These are phyloP conservation scores for Turnix velox DNA, from an alignment of 2,113 vertebrate species.

Conservation along the genomic window DNA sequence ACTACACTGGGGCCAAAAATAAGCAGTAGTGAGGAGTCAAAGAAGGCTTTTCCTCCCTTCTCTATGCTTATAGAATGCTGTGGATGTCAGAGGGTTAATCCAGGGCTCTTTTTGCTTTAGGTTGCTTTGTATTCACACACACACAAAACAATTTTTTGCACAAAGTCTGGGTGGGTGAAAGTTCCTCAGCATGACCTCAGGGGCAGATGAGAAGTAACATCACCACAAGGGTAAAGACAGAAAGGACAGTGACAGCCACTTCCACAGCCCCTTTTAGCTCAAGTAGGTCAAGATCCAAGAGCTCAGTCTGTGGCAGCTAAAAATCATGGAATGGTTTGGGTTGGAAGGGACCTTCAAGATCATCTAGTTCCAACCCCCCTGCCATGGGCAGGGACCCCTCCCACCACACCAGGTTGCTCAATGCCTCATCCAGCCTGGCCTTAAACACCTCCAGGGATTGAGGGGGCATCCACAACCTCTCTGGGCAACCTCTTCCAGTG, in stretches of 20 bases:
- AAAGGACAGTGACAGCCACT: fast-evolving
- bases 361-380: too few relatives aligned
- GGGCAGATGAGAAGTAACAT: background rate
- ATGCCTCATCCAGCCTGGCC: too few relatives aligned
- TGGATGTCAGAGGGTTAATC: background rate
- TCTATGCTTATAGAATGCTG: background rate
- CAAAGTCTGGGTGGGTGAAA: background rate
- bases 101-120: background rate
- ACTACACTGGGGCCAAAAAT: background rate
- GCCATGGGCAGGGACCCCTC: too few relatives aligned
- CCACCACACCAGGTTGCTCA: too few relatives aligned
- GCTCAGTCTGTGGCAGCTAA: fast-evolving
- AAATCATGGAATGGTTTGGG: too few relatives aligned
- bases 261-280: fast-evolving
- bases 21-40: background rate
- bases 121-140: background rate
- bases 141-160: fast-evolving
- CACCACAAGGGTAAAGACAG: background rate
- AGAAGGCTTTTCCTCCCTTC: background rate
- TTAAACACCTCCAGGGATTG: too few relatives aligned
- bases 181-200: fast-evolving
- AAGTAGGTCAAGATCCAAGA: fast-evolving
- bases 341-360: too few relatives aligned
- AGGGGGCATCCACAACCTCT: too few relatives aligned
- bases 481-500: too few relatives aligned